Percentiles rank a stretch among this genome's conserved stretches.
phyloP scores from a whole-genome alignment of 2,888 invertebrate genomes.

The Ormyrus thymus region DNA sequence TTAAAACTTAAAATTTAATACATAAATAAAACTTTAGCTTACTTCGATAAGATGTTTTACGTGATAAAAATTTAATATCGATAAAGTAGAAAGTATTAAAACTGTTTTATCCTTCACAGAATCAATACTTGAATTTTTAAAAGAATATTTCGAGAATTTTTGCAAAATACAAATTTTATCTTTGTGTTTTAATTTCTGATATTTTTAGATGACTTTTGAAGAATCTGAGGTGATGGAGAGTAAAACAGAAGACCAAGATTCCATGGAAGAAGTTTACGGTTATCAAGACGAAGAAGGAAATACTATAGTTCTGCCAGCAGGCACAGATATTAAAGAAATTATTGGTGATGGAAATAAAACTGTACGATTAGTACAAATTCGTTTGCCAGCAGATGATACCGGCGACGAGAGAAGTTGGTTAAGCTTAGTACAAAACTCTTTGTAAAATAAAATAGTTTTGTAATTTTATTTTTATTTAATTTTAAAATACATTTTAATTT shows the following conservation, averaged over 20 bases:
- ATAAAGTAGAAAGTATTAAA: not conserved
- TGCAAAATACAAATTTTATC: not conserved
- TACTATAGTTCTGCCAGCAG: conserved; percentile 69
- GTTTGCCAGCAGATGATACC: conserved; percentile 65
- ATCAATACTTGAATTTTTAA: conserved; percentile 17
- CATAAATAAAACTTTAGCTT: not conserved
- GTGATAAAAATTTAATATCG: not conserved
- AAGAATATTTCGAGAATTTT: conserved; percentile 4
- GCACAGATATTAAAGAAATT: conserved; percentile 67
- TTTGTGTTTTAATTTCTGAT: not conserved
- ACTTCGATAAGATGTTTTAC: conserved; percentile 14
- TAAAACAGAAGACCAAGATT: conserved; percentile 65
- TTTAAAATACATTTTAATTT: too few species aligned
- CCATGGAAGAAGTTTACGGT: conserved; percentile 68
- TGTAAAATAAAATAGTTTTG: conserved; percentile 8
- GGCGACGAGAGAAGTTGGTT: conserved; percentile 69
- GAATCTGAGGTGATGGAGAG: conserved; percentile 61
- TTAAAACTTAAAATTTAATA: conserved; percentile 23
- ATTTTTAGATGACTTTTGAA: conserved; percentile 46
- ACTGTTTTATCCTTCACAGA: not conserved
- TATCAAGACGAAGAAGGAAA: conserved; percentile 67
- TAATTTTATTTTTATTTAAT: too few species aligned
- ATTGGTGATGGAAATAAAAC: conserved; percentile 65
- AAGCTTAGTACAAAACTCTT: conserved; percentile 66
- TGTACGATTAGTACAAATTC: conserved; percentile 70